These are phyloP conservation scores for Atta cephalotes DNA, from an alignment of 1,140 invertebrate species.

Conservation along the genomic window DNA sequence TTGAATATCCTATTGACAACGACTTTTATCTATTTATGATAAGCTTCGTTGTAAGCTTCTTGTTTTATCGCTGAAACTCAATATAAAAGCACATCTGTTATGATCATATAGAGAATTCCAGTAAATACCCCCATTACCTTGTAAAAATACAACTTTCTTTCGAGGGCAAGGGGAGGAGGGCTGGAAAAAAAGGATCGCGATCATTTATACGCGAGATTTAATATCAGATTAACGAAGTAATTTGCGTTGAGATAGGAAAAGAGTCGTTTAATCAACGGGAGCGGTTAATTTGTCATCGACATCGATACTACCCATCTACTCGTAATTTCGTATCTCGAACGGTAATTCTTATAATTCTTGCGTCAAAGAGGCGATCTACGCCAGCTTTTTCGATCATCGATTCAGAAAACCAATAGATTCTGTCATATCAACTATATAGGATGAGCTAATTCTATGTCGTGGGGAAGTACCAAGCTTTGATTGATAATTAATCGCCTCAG, in stretches of 20 bases:
- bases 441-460: not conserved
- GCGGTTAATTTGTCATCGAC: slow-evolving; percentile 75
- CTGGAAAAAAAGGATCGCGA: slow-evolving; percentile 57
- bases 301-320: slow-evolving; percentile 73
- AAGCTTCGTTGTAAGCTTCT: slow-evolving; percentile 5
- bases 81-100: slow-evolving; percentile 51
- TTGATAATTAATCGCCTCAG: slow-evolving; percentile 68
- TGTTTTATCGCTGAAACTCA: slow-evolving; percentile 12
- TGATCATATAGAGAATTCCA: slow-evolving; percentile 49
- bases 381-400: slow-evolving; percentile 30
- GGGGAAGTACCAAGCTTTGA: slow-evolving; percentile 20
- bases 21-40: slow-evolving; percentile 9
- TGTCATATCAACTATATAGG: not conserved
- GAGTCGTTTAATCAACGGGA: slow-evolving; percentile 72
- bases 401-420: slow-evolving; percentile 64
- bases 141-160: slow-evolving; percentile 67
- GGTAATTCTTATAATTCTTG: slow-evolving; percentile 66
- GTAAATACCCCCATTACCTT: slow-evolving; percentile 63
- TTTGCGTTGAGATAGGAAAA: slow-evolving; percentile 70
- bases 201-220: slow-evolving; percentile 74
- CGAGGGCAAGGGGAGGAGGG: too few species aligned
- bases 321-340: slow-evolving; percentile 69
- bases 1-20: not conserved
- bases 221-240: slow-evolving; percentile 77
- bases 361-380: slow-evolving; percentile 41